Percentiles rank a stretch among this genome's conserved stretches.
Conservation (phyloP, 2,113 vertebrate genomes). For the Microtus richardsoni region DNA sequence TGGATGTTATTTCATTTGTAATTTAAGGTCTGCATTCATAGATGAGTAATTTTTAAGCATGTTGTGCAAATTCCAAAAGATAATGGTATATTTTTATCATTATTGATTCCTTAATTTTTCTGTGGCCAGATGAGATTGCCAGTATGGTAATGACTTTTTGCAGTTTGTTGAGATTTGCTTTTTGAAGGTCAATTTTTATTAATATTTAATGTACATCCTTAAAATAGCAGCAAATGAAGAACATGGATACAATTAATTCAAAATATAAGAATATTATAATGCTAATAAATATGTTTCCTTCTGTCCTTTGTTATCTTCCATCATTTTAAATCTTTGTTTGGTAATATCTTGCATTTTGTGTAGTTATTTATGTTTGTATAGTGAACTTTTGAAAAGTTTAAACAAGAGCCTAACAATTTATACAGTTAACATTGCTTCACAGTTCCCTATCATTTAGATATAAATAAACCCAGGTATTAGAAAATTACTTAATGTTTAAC, state of each 20-base stretch:
- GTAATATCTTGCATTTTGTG: background rate
- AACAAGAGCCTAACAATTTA: background rate
- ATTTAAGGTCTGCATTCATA: background rate
- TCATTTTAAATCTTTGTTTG: slow-evolving; percentile 21
- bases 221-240: background rate
- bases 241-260: background rate
- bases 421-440: background rate
- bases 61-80: background rate
- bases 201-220: background rate
- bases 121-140: background rate
- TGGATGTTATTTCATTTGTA: background rate
- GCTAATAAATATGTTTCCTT: background rate
- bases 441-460: background rate
- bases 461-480: background rate
- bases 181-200: background rate
- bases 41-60: background rate
- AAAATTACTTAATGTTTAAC: background rate
- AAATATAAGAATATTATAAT: background rate
- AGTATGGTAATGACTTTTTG: background rate
- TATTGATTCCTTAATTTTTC: slow-evolving; percentile 4
- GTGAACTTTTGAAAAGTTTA: background rate
- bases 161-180: background rate
- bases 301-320: background rate
- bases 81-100: background rate
- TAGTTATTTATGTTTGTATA: background rate